Conservation (phyloP, 2,113 vertebrate genomes). For the Diadophis punctatus region DNA sequence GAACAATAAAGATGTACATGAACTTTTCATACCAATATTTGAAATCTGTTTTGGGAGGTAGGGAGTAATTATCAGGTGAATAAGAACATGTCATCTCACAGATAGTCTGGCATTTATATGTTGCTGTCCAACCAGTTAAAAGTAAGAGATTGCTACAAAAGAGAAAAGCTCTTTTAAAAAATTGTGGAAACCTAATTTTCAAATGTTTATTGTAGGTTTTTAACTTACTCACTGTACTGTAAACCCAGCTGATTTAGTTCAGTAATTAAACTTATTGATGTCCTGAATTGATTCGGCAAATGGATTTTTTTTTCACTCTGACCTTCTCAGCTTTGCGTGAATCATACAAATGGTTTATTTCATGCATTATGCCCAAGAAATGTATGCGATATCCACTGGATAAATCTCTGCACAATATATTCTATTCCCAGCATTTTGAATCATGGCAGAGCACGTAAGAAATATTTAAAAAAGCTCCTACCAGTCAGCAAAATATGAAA, state of each 20-base stretch:
- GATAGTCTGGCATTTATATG: not conserved
- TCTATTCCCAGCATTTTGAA: not conserved
- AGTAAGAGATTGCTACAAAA: not conserved
- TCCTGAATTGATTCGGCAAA: conserved; percentile 3
- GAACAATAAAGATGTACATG: not conserved
- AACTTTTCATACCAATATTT: rapidly evolving
- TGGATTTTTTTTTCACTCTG: conserved; percentile 14
- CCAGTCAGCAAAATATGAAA: not conserved
- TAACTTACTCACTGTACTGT: not conserved
- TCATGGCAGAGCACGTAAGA: not conserved
- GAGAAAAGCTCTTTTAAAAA: not conserved
- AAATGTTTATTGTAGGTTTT: not conserved
- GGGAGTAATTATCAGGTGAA: not conserved
- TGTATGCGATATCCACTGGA: not conserved
- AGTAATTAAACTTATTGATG: conserved; percentile 11
- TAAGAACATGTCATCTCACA: not conserved
- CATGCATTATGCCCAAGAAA: not conserved
- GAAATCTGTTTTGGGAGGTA: not conserved
- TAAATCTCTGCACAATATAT: not conserved
- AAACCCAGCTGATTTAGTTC: not conserved
- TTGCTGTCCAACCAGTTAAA: not conserved
- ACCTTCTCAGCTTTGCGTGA: not conserved
- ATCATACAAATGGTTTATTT: not conserved
- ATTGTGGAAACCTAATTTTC: not conserved
- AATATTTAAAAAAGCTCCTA: not conserved